phyloP scores from a whole-genome alignment of 2,888 invertebrate species.

The Meiosimyza decipiens region DNA sequence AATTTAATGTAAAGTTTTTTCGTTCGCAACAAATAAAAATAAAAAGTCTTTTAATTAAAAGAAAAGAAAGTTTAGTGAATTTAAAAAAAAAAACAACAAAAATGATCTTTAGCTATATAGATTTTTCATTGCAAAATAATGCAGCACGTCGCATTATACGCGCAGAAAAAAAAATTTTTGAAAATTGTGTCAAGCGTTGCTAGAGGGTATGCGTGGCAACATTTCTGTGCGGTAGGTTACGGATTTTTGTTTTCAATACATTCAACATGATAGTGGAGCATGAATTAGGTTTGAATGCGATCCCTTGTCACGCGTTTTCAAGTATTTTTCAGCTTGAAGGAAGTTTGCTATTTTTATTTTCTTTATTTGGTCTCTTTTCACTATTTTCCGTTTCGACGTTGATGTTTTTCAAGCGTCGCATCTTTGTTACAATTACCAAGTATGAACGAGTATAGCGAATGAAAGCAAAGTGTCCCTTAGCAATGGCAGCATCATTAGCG shows the following conservation, averaged over 20 bases:
- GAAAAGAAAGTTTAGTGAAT: background rate
- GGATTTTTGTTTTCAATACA: background rate
- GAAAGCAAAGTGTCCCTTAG: constrained; percentile 25
- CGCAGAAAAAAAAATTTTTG: background rate
- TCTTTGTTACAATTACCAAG: constrained; percentile 29
- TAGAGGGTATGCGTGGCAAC: background rate
- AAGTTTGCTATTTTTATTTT: no score
- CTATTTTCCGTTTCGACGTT: background rate
- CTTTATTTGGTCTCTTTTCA: background rate
- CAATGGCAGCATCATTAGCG: constrained; percentile 30
- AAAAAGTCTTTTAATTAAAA: background rate
- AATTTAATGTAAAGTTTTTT: background rate
- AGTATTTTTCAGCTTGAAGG: no score
- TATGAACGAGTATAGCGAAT: background rate
- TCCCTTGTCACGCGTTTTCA: no score
- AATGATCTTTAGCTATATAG: background rate
- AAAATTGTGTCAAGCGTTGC: constrained; percentile 20
- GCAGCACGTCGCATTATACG: constrained; percentile 17
- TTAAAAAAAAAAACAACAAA: background rate
- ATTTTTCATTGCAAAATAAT: background rate
- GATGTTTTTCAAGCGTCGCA: background rate
- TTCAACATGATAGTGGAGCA: background rate
- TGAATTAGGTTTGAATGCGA: no score
- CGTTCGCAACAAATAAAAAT: background rate
- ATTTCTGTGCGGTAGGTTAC: background rate